Evolutionary conservation across 2,888 invertebrate species (phyloP), one percentile per base, ranked within the genome.

Genomic region (Pterostichus madidus): DNA sequence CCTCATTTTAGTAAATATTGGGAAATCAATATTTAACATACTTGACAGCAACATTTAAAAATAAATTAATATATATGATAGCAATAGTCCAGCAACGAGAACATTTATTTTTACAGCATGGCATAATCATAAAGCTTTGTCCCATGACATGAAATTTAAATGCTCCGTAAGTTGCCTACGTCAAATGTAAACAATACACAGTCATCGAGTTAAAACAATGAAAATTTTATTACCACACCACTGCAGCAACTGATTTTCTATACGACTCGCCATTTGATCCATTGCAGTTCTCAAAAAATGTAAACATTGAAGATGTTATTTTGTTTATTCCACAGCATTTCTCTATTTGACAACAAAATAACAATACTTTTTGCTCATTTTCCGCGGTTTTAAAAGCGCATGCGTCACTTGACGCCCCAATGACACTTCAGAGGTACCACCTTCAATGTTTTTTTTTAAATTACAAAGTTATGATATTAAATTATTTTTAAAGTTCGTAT

Each of bases 321-420:
- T 44, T 64, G 39, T 78, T 78, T 73, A 83, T 79, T 76, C 80
- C 61, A 84, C 80, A 39, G 24, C 53, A 77, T 68, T 64, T 46
- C 35, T 77, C 80, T 44, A 80, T 73, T 71, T 80, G 64, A 77
- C 64, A 83, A 83, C 83, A 83, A 76, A 81, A 81, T 46, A 49
- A 68, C 83, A 52, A 83, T 64, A 39, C 75, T 84, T 84, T 84
- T 85, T 85, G 84, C 84, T 83, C 78, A 84, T 85, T 84, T 85
- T 86, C 85, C 85, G 84, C 86, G 85, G 84, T 85, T 85, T 84
- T 83, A 80, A 77, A 82, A 64, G 80, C 79, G 84, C 85, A 85
- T 85, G 86, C 85, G 85, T 84, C 81, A 82, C 84, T 84, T 61
- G 17, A 83, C 84, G 84, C 84, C 84, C 83, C 81, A 83, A 52